Base-by-base conservation (phyloP, 2,113 vertebrate genomes). In the Oophaga pumilio region DNA sequence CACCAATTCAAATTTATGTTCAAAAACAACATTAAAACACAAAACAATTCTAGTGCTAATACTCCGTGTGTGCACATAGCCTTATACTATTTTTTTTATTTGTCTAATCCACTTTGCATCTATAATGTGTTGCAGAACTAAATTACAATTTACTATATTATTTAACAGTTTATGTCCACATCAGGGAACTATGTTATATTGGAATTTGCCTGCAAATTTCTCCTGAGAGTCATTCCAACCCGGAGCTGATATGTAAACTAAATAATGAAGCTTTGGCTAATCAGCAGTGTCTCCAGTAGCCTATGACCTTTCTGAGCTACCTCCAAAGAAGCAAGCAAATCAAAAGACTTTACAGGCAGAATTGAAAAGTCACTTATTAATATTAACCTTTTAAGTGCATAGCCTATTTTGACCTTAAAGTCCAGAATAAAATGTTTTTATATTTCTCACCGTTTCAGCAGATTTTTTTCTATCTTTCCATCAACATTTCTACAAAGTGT, bases 171-270 rank as follows among this genome's bases (percentile, higher is more conserved):
- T 73, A 18, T 43, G 6, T 50, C 7, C 43, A 49, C 18, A 8
- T 22, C 71, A 74, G 33, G 71, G 71, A 74, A 50, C 28, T 3
- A 49, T 18, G 43, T 74, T 74, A 74, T 49, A 74, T 74, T 74
- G 33, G 71, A 74, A 74, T 74, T 74, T 50, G 17, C 43, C 4
- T 74, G 12, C 71, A 74, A 11, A 74, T 74, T 74, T 74, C 71
- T 74, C 33, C 49, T 50, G 71, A 74, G 33, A 74, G 71, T 33
- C 18, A 74, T 50, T 11, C 43, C 18, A 22, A 22, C 33, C 18
- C 33, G 18, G 11, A 20, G 17, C 11, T 22, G 17, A 74, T 74
- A 74, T 49, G 18, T 50, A 50, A 74, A 74, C 71, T 50, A 74
- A 43, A 74, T 50, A 50, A 74, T 50, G 33, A 74, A 10, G 43